phyloP scores from a whole-genome alignment of 2,797 vertebrate genomes.

The Galaxias olidus region DNA sequence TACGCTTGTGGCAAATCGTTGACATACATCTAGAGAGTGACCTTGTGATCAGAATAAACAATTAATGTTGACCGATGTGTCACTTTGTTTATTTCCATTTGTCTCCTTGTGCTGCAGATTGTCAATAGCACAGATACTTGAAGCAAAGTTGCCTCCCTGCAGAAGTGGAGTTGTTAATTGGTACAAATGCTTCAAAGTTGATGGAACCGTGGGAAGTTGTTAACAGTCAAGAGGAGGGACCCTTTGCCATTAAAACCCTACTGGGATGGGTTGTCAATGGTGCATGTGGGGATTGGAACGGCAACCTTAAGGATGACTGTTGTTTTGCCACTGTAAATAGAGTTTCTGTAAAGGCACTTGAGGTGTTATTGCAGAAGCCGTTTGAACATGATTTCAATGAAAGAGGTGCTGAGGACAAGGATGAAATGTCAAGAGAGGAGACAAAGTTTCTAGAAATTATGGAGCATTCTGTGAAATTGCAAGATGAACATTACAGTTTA shows the following conservation, averaged over 20 bases:
- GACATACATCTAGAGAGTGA: too few species aligned
- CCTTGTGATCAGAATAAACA: too few species aligned
- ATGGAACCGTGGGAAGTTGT: not conserved
- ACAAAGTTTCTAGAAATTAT: conserved; percentile 6
- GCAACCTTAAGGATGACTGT: not conserved
- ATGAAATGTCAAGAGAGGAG: conserved; percentile 9
- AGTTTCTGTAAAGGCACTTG: not conserved
- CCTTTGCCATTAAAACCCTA: conserved; percentile 9
- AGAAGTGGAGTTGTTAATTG: not conserved
- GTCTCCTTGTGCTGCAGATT: too few species aligned
- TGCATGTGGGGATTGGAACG: not conserved
- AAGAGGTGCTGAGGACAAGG: not conserved
- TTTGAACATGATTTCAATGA: conserved; percentile 18
- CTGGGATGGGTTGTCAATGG: conserved; percentile 19
- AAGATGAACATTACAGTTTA: conserved; percentile 12
- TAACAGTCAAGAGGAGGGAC: conserved; percentile 13
- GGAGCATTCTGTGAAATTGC: not conserved
- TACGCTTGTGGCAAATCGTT: too few species aligned
- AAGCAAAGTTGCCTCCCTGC: not conserved
- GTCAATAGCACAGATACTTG: too few species aligned
- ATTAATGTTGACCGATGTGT: too few species aligned
- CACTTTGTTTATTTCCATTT: too few species aligned
- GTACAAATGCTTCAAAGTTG: not conserved
- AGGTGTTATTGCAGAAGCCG: not conserved
- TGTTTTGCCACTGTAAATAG: not conserved